Evolutionary conservation across 2,797 vertebrate genomes (phyloP), one percentile per base, ranked within the genome.

Genomic region (Brachymystax lenok): DNA sequence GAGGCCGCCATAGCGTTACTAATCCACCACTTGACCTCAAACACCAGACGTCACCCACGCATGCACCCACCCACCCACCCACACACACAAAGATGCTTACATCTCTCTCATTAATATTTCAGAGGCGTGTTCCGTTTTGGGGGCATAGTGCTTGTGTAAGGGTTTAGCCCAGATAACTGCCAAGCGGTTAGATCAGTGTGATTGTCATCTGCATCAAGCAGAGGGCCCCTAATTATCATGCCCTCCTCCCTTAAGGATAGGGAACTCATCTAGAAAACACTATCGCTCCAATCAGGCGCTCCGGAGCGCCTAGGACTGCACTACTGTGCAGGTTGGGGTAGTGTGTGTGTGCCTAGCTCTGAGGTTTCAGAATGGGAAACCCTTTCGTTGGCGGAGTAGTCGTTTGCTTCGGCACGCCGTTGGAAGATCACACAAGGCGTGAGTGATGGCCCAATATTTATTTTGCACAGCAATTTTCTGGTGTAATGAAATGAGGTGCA

Each of bases 21-120:
- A 81, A 85, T 84, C 79, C 77, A 71, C 79, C 80, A 70, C 82
- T 85, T 87, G 86, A 86, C 86, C 88, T 80, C 74, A 81, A 80
- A 83, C 72, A 75, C 33, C 40, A 71, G 77, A 72, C 79, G 28
- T 68, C 75, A 75, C n/a, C 35, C 74, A 72, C 67, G 35, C 27
- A 52, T 10, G 27, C 17, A 52, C 69, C 21, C 66, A 35, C 80
- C 28, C 79, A 76, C 77, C 76, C 72, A 63, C 81, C 56, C 79
- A n/a, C 21, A 6, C 40, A 74, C 63, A 66, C 73, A 27, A 19
- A 61, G 28, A 59, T 40, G 76, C 86, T 77, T 80, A 69, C 74
- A 73, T 84, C 83, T 67, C 61, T 67, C 85, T 90, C 85, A 92
- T 93, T 85, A 92, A 92, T 91, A 87, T 91, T 93, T 92, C 85